Evolutionary conservation across 2,888 invertebrate genomes (phyloP).

Genomic region (Cremastinae sp.): DNA sequence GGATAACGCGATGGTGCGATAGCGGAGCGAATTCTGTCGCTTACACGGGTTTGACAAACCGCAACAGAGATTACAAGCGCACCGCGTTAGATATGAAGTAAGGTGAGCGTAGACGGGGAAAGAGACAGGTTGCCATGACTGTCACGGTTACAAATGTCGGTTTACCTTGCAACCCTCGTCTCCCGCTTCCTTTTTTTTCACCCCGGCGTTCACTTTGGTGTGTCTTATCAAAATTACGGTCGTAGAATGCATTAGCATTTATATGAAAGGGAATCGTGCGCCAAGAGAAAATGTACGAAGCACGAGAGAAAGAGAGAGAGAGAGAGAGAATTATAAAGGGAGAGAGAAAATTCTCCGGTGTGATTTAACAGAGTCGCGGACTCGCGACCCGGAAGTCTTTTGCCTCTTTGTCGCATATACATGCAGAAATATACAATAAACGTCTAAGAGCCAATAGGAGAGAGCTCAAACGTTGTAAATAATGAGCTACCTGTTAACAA

Average conservation of each 20-base stretch:
- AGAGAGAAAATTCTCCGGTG: conserved; percentile 36
- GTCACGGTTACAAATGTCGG: conserved; percentile 42
- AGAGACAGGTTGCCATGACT: conserved; percentile 22
- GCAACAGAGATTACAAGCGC: conserved; percentile 50
- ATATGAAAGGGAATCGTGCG: conserved; percentile 48
- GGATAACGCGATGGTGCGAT: conserved; percentile 49
- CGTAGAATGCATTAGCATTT: conserved; percentile 59
- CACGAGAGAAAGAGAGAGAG: too few species aligned
- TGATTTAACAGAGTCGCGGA: conserved; percentile 33
- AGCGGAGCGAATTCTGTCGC: conserved; percentile 22
- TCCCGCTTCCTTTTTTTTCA: neutral
- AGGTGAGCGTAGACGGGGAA: too few species aligned
- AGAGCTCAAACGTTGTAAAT: conserved; percentile 22
- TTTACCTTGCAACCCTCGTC: conserved; percentile 17
- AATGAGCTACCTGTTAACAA: conserved; percentile 60
- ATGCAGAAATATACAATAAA: conserved; percentile 6
- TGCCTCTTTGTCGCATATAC: conserved; percentile 41
- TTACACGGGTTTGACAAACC: conserved; percentile 51
- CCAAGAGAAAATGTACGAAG: conserved; percentile 26
- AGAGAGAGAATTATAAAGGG: too few species aligned
- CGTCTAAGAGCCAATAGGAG: conserved; percentile 35
- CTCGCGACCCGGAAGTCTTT: conserved; percentile 54
- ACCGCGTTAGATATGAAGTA: conserved; percentile 7
- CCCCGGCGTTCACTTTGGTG: neutral
- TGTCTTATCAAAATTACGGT: conserved; percentile 58